These are phyloP conservation scores for Mustelus asterias DNA, from an alignment of 2,113 vertebrate genomes.

Conservation along the genomic window DNA sequence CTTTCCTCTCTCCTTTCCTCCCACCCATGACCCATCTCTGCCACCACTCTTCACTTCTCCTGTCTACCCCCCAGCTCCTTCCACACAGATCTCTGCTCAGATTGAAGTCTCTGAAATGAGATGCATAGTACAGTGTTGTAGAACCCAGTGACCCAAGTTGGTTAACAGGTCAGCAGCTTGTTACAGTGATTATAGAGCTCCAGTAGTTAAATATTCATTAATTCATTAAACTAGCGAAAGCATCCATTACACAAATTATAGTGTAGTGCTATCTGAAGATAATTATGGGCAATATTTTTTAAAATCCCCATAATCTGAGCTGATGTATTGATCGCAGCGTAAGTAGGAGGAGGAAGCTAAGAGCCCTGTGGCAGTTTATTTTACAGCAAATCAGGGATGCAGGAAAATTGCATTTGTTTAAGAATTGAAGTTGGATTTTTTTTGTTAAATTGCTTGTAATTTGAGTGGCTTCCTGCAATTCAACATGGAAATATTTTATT, in stretches of 20 bases:
- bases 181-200: background rate
- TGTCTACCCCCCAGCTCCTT: background rate
- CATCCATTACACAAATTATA: background rate
- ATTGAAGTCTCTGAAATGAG: background rate
- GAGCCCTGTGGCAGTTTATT: background rate
- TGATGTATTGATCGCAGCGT: background rate
- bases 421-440: background rate
- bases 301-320: background rate
- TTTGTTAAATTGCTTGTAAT: background rate
- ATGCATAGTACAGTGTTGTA: background rate
- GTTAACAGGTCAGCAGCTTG: background rate
- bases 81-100: background rate
- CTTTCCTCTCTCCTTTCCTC: background rate
- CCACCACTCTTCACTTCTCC: background rate
- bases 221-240: background rate
- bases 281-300: background rate
- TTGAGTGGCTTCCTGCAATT: background rate
- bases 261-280: slow-evolving; percentile 25
- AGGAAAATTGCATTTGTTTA: background rate
- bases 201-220: background rate
- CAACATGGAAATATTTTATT: background rate
- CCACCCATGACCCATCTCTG: too few species aligned
- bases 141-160: background rate
- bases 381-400: background rate
- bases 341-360: background rate